phyloP scores from a whole-genome alignment of 2,888 invertebrate genomes.

The Drosophila mayaguana region DNA sequence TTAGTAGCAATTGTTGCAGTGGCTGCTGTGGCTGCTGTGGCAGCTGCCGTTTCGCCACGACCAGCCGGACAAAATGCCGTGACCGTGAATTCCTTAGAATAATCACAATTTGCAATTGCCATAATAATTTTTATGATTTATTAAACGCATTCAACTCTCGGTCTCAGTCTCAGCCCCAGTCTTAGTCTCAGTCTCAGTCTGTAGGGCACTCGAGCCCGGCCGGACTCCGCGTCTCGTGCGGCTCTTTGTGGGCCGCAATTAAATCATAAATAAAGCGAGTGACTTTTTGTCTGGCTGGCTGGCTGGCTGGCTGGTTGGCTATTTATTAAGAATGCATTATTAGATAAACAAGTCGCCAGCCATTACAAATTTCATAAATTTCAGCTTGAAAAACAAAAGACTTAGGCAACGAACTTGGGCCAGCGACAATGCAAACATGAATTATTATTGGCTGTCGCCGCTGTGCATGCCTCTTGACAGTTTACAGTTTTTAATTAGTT shows the following conservation, averaged over 20 bases:
- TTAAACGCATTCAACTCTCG: conserved; percentile 54
- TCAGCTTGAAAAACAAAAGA: conserved; percentile 57
- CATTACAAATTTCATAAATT: conserved; percentile 69
- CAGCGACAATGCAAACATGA: conserved; percentile 46
- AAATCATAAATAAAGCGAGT: conserved; percentile 63
- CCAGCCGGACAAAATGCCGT: conserved; percentile 54
- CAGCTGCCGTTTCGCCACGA: conserved; percentile 65
- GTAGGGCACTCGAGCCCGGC: conserved; percentile 53
- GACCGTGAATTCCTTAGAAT: conserved; percentile 74
- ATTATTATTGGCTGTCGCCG: conserved; percentile 50
- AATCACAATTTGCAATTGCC: conserved; percentile 74
- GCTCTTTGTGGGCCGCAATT: conserved; percentile 56
- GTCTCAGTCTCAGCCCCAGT: conserved; percentile 11
- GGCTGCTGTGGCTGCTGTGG: conserved; percentile 57
- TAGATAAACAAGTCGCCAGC: conserved; percentile 69
- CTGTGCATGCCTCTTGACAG: conserved; percentile 47
- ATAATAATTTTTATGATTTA: conserved; percentile 56
- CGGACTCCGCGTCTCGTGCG: conserved; percentile 22
- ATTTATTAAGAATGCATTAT: conserved; percentile 71
- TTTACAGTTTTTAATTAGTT: conserved; percentile 66
- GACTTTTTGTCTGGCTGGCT: conserved; percentile 34
- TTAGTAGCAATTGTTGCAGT: conserved; percentile 73
- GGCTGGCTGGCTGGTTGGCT: conserved; percentile 15
- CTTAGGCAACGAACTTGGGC: conserved; percentile 63
- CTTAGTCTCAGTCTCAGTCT: conserved; percentile 30